A percentile compares a stretch with the other conserved stretches of the same genome.
These are phyloP conservation scores for Zeus faber DNA, from an alignment of 2,113 vertebrate genomes.

Conservation along the genomic window DNA sequence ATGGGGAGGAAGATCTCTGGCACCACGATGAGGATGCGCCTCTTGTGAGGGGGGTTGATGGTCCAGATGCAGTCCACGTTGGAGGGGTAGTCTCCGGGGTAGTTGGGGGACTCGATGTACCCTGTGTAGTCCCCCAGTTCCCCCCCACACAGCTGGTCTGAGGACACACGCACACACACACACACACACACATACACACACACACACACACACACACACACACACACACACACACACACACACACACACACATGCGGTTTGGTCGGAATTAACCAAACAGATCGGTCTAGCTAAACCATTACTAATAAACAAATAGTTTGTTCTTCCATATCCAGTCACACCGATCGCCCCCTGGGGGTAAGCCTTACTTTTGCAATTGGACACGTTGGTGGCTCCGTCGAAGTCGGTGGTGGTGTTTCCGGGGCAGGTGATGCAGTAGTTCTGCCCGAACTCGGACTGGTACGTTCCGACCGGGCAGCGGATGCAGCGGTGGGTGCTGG, in stretches of 20 bases:
- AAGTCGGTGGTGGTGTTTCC: conserved; percentile 97
- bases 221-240: not conserved
- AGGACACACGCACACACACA: not conserved
- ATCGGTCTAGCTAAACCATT: too few relatives aligned
- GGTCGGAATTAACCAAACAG: too few relatives aligned
- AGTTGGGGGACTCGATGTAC: conserved; percentile 97
- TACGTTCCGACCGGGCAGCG: conserved; percentile 89
- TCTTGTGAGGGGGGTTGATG: conserved; percentile 94
- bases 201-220: not conserved
- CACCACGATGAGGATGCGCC: conserved; percentile 95
- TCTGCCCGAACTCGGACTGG: conserved; percentile 92
- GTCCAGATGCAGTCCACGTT: conserved; percentile 95
- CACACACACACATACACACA: not conserved
- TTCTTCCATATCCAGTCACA: not conserved
- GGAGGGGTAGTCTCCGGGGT: conserved; percentile 93
- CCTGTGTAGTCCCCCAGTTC: conserved; percentile 93
- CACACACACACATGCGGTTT: not conserved
- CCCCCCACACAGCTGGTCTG: conserved; percentile 90
- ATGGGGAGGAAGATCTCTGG: conserved; percentile 97
- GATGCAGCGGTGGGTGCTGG: conserved; percentile 90
- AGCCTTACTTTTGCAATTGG: conserved; percentile 92
- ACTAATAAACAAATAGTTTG: not conserved
- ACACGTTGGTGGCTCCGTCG: conserved; percentile 89
- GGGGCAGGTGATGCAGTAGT: conserved; percentile 92
- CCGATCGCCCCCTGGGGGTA: not conserved